Evolutionary conservation across 2,888 invertebrate species (phyloP), one percentile per base, ranked within the genome.

Genomic region (Drosophila merina): DNA sequence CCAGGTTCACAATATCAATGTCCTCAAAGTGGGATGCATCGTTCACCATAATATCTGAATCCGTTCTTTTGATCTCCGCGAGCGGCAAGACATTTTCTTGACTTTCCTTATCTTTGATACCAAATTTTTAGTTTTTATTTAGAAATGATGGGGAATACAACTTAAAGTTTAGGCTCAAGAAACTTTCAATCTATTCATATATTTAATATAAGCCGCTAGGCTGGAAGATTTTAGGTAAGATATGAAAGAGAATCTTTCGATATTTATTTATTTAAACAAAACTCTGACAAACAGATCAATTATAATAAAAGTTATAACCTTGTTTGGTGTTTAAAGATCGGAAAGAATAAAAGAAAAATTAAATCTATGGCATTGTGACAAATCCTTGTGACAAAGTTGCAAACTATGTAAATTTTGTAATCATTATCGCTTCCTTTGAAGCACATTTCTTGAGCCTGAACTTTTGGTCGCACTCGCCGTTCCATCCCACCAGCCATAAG

Each of bases 1-100:
- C 90, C 58, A 91, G 76, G 76, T 91, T 90, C 42, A 91, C 87
- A 74, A 91, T 91, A 84, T 91, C 90, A 66, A 91, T 87, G 63
- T 90, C 88, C 50, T 90, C 89, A 63, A 75, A 74, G n/a, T 69
- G 62, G 30, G 79, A 76, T 40, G 84, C 91, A 79, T 91, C 91
- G 81, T 76, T 90, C 76, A 91, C 81, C 91, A 91, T 90, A 31
- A 90, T 62, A 62, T 91, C 90, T 64, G 89, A 76, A 51, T 72
- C 70, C 25, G 74, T 76, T 67, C 75, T 64, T 62, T 59, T 52
- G n/a, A 30, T 26, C 36, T 8, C 25, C 3, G 10, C 30, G 25
- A 7, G 40, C 4, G 14, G 8, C 3, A 7, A 14, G 8, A 0
- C 9, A 8, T 14, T 42, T 1, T 4, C 9, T 9, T n/a, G 28